Evolutionary conservation across 2,888 invertebrate genomes (phyloP), one percentile per base, ranked within the genome.

Genomic region (Epirrhoe tristata): DNA sequence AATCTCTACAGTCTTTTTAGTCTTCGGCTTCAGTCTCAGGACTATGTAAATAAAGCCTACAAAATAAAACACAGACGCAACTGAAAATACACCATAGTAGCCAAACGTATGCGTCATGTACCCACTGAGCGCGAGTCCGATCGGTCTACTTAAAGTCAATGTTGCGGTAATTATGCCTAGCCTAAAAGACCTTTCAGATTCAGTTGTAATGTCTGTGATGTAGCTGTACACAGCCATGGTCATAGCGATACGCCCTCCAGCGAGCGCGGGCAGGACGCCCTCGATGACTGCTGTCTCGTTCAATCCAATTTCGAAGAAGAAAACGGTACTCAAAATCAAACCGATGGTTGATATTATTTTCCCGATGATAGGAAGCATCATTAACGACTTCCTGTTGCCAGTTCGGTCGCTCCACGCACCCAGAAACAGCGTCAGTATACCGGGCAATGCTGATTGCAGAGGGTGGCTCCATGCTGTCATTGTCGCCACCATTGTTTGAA

Each of bases 351-450:
- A 91, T 63, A 95, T 79, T 31, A 95, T 79, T 79, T 95, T 95
- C 6, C 95, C 95, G n/a, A 94, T 73, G 17, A 95, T 93, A 0
- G 95, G 95, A 12, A 95, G 75, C 43, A 95, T 85, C 92, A 95
- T 94, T 66, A 94, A 95, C 0, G 94, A 89, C 78, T 95, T 95
- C 52, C 95, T 85, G 74, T 94, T 92, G 31, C 94, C 94, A n/a
- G 94, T 94, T 52, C 94, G 90, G 77, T 95, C 95, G 80, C 94
- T 95, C 95, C 95, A 95, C 1, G 95, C 94, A 0, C 95, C 95
- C 14, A 95, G 80, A 70, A 95, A 95, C 6, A 95, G 83, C 6
- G 95, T 93, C 31, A 95, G 83, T 24, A 95, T 80, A 0, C 94
- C 94, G 1, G 95, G 95, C 34, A 95, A 75, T 1, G 94, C 88